These are phyloP conservation scores for Tinamus guttatus DNA, from an alignment of 2,113 vertebrate species.

Conservation along the genomic window DNA sequence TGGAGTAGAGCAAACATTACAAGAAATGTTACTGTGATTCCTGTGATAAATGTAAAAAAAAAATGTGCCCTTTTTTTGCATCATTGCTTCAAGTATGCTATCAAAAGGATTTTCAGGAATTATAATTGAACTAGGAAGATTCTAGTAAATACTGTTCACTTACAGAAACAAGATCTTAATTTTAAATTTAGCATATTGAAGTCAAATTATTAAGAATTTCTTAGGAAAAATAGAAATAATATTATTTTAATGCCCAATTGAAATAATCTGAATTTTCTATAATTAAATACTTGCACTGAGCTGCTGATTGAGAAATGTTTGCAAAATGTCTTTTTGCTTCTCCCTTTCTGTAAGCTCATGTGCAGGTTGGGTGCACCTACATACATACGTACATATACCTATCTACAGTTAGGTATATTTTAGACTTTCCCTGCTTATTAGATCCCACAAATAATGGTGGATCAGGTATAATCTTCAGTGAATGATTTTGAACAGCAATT, in stretches of 20 bases:
- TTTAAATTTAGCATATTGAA: background rate
- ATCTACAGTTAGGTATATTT: background rate
- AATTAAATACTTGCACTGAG: background rate
- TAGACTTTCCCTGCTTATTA: background rate
- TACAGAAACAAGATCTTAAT: background rate
- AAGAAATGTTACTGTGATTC: background rate
- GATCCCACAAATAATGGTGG: background rate
- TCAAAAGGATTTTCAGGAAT: background rate
- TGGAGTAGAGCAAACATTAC: background rate
- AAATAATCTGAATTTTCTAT: background rate
- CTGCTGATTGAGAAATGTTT: background rate
- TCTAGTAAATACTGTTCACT: background rate
- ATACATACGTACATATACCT: too few species aligned
- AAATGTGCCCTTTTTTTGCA: background rate
- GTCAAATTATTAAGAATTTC: background rate
- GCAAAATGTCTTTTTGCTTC: background rate
- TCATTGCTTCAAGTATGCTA: background rate
- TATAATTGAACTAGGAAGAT: background rate
- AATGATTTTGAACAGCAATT: background rate
- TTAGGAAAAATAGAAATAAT: background rate
- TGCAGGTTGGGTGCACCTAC: background rate
- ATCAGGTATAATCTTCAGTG: background rate
- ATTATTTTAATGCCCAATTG: background rate
- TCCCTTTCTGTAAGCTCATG: background rate
- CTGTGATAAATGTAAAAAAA: background rate